Evolutionary conservation across 2,797 vertebrate genomes (phyloP), one percentile per base, ranked within the genome.

Genomic region (Falco biarmicus): DNA sequence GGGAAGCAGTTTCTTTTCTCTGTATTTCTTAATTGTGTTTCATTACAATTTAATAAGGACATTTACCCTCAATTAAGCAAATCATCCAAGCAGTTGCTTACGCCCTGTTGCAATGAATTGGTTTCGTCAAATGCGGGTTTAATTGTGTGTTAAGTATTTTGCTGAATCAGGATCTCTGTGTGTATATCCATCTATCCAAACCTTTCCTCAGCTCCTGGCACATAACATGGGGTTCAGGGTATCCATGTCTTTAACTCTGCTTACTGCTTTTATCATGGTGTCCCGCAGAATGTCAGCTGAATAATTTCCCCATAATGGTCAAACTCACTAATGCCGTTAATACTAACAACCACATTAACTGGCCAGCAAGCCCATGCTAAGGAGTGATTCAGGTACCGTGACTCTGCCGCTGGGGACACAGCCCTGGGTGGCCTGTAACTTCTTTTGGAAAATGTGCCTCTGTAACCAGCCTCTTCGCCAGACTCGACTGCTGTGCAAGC

Each of bases 41-140:
- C 92, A 93, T 95, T 93, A 93, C 90, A 84, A 88, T 93, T 96
- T 96, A 97, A 88, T 93, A 95, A 79, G 80, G 66, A 95, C 65
- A 84, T 92, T 95, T 97, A 95, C 89, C 76, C 87, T 97, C 93
- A 96, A 92, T 97, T 94, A 87, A 94, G 94, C 90, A 94, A 94
- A 96, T 84, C 90, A 94, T 77, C 74, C 92, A 89, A 89, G 89
- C 84, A 91, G 81, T 85, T 88, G 75, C 63, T 93, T 91, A 57
- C 0, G 74, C 84, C 57, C 20, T 1, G 2, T 68, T 89, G 69
- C 71, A 92, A 91, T 89, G 90, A 95, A 95, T 75, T 85, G 81
- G 54, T 93, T 92, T 95, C 94, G 84, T 94, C 86, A 92, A 95
- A 92, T 73, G 53, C 0, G 1, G 16, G 51, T 91, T 95, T 95